Evolutionary conservation across 2,888 invertebrate genomes (phyloP).

Genomic region (Onthophagus sagittarius): DNA sequence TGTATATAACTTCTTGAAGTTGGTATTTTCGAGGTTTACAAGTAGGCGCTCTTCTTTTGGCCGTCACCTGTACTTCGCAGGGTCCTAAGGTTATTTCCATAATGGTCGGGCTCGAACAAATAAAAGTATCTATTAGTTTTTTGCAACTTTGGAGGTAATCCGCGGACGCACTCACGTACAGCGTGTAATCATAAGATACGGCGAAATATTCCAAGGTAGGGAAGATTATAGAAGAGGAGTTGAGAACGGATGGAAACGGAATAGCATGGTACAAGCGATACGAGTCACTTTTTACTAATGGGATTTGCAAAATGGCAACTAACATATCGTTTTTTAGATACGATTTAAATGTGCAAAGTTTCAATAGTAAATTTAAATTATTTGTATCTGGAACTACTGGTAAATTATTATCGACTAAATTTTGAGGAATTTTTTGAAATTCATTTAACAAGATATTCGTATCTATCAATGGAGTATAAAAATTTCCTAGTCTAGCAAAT

Average conservation of each 20-base stretch:
- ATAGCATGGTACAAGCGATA: not conserved
- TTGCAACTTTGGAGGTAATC: not conserved
- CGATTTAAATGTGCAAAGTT: not conserved
- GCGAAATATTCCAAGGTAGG: not conserved
- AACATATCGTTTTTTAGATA: not conserved
- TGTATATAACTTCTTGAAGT: not conserved
- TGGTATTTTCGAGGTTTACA: not conserved
- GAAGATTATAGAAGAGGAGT: not conserved
- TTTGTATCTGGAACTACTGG: not conserved
- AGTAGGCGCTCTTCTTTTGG: not conserved
- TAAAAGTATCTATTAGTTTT: not conserved
- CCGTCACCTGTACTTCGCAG: not conserved
- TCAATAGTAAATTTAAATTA: not conserved
- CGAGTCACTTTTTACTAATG: not conserved
- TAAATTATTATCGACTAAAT: not conserved
- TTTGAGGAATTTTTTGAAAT: not conserved
- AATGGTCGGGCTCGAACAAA: not conserved
- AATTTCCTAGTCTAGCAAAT: not conserved
- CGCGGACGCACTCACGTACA: too few relatives aligned
- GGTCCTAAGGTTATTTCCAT: not conserved
- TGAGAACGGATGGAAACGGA: not conserved
- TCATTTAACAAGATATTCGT: not conserved
- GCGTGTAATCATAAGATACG: slow-evolving; percentile 5
- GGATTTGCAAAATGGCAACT: not conserved
- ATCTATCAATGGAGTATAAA: not conserved